Conservation (phyloP, 2,888 invertebrate genomes). For the Campaea margaritaria region DNA sequence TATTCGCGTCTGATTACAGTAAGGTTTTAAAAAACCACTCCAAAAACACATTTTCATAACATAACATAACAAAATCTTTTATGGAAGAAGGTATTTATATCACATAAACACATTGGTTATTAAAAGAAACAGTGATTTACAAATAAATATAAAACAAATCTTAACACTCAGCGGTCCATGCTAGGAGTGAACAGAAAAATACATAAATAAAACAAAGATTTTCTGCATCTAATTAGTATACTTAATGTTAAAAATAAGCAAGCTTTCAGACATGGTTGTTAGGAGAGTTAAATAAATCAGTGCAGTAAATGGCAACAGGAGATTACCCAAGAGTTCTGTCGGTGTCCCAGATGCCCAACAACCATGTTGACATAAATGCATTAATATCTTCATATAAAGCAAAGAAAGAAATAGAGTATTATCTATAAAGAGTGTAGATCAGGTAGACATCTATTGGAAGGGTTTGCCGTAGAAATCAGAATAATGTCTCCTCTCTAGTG, state of each 20-base stretch:
- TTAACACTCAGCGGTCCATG: background rate
- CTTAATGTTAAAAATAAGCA: background rate
- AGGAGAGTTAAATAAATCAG: slow-evolving; percentile 39
- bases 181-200: background rate
- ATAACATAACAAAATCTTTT: too few species aligned
- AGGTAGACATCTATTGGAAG: too few species aligned
- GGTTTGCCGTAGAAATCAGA: too few species aligned
- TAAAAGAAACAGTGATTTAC: too few species aligned
- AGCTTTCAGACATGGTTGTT: slow-evolving; percentile 22
- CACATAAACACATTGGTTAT: too few species aligned
- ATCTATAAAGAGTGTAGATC: too few species aligned
- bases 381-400: slow-evolving; percentile 37
- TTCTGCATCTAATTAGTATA: slow-evolving; percentile 1
- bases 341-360: slow-evolving; percentile 59
- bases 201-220: background rate
- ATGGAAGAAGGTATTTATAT: too few species aligned
- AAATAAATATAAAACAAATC: too few species aligned
- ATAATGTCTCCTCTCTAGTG: too few species aligned
- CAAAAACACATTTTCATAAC: too few species aligned
- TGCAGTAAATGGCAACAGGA: slow-evolving; percentile 13
- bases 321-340: slow-evolving; percentile 75
- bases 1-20: too few species aligned
- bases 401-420: background rate
- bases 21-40: too few species aligned
- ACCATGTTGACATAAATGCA: slow-evolving; percentile 60